Conservation (phyloP, 1,140 invertebrate genomes). For the Zaprionus lachaisei region DNA sequence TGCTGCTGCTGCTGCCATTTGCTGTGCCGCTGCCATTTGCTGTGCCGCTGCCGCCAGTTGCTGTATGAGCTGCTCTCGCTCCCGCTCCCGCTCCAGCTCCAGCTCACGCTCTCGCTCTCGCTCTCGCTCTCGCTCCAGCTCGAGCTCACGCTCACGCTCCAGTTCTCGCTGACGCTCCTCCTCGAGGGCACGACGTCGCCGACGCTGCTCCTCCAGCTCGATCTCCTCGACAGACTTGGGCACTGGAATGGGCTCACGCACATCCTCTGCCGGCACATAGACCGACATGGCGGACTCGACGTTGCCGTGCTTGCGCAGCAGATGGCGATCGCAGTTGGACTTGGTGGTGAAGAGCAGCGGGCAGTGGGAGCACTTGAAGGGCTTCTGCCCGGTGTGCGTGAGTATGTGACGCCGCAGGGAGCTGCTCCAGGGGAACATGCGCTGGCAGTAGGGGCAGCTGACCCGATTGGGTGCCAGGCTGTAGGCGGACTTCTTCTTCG, state of each 20-base stretch:
- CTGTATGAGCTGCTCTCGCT: slow-evolving; percentile 23
- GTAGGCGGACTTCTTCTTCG: slow-evolving; percentile 95
- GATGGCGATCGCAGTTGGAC: slow-evolving; percentile 97
- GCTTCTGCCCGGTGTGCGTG: slow-evolving; percentile 98
- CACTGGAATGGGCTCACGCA: slow-evolving; percentile 79
- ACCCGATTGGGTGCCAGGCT: slow-evolving; percentile 96
- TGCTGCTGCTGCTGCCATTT: slow-evolving; percentile 33
- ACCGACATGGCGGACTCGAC: slow-evolving; percentile 82
- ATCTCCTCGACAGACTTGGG: slow-evolving; percentile 83
- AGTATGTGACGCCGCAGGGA: slow-evolving; percentile 96
- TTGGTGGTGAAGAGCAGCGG: slow-evolving; percentile 97
- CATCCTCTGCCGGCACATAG: slow-evolving; percentile 83
- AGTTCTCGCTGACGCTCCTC: slow-evolving; percentile 47
- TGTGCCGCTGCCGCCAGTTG: slow-evolving; percentile 36
- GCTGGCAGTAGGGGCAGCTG: slow-evolving; percentile 95
- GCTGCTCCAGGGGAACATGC: slow-evolving; percentile 98
- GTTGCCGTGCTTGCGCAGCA: slow-evolving; percentile 93
- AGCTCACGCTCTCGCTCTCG: slow-evolving; percentile 51
- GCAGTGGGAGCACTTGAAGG: slow-evolving; percentile 96
- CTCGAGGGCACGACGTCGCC: slow-evolving; percentile 53
- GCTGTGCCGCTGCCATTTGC: slow-evolving; percentile 36
- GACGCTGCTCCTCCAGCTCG: slow-evolving; percentile 74
- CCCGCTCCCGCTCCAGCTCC: slow-evolving; percentile 42
- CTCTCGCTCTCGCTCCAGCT: slow-evolving; percentile 46
- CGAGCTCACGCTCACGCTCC: slow-evolving; percentile 21